Conservation (phyloP, 2,888 invertebrate species). For the Eurytoma californica region DNA sequence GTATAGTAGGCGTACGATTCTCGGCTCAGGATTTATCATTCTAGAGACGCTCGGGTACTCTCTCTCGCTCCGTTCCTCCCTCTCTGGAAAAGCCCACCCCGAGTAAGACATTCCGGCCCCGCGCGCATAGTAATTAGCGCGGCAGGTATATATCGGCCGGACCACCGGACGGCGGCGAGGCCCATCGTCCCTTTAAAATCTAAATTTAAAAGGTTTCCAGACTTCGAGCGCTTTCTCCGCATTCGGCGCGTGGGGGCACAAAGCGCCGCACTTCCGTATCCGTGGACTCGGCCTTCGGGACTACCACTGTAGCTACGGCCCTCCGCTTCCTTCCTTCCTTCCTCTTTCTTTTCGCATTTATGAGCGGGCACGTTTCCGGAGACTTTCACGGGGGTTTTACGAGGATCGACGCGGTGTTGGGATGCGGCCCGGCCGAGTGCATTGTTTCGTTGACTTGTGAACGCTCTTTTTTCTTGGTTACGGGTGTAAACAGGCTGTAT, state of each 20-base stretch:
- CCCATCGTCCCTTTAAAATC: neutral
- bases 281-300: constrained; percentile 4
- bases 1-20: neutral
- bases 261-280: constrained; percentile 38
- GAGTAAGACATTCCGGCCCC: neutral
- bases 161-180: neutral
- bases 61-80: neutral
- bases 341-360: constrained; percentile 16
- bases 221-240: neutral
- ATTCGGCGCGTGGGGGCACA: neutral
- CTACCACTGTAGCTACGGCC: neutral
- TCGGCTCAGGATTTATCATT: neutral
- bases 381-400: too few species aligned
- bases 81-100: neutral
- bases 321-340: neutral
- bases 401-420: too few species aligned
- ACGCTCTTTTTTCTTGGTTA: too few species aligned
- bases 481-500: too few species aligned
- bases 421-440: too few species aligned
- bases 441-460: too few species aligned
- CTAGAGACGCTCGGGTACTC: neutral
- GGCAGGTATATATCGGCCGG: neutral
- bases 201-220: constrained; percentile 14
- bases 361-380: constrained; percentile 26
- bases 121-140: constrained; percentile 20